Evolutionary conservation across 2,113 vertebrate species (phyloP), one percentile per base, ranked within the genome.

Genomic region (Anas platyrhynchos): DNA sequence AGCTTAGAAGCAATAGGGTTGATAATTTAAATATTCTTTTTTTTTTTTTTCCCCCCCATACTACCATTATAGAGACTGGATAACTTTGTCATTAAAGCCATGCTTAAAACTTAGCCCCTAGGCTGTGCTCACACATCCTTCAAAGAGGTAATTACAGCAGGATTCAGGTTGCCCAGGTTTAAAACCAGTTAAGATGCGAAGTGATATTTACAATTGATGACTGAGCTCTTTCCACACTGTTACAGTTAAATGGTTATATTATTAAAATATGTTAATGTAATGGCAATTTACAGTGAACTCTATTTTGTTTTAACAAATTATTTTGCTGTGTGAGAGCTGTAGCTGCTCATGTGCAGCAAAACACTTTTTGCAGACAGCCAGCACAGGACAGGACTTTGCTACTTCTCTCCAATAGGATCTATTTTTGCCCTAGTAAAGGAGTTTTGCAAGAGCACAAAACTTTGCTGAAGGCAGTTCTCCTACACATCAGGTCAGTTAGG

Each of bases 191-290:
- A 63, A 92, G 83, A 83, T 84, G 75, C 43, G 84, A 93, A 95
- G 83, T 3, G 2, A 89, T 80, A 81, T 92, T 84, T 85, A 79
- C 93, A 96, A 90, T 0, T 61, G 93, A 94, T 90, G 77, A 93
- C 80, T 20, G 73, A 91, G 66, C 92, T 93, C 48, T 92, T 96
- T 94, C 88, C 21, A 62, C 46, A 41, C 76, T 43, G 72, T 78
- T 91, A 81, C 83, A 76, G 66, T 96, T 90, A 91, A 90, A 73
- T 23, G 50, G 88, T 7, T 78, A 58, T 67, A 31, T 92, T 91
- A 93, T 93, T 91, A 93, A 93, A 96, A 96, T 72, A 93, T 46
- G 83, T 55, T 76, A 96, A 88, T 82, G 58, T 69, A 80, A 46
- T 27, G 59, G 77, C 83, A 81, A 82, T 88, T 94, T 90, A 91